Conservation (phyloP, 2,113 vertebrate species). For the Pogona vitticeps region DNA sequence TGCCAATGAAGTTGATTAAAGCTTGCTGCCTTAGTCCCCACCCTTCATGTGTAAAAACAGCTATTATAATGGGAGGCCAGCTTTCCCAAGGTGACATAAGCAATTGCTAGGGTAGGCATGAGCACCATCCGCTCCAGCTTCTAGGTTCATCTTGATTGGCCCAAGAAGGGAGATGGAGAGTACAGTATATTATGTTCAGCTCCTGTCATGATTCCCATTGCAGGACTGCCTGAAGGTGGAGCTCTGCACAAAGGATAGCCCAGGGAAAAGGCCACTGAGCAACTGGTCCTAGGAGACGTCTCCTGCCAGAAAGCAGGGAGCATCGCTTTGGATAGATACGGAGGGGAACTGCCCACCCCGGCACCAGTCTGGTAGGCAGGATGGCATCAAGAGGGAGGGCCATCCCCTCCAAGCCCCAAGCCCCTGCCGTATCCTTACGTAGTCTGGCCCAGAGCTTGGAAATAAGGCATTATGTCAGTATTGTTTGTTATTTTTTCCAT, state of each 20-base stretch:
- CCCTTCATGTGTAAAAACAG: background rate
- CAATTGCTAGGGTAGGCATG: background rate
- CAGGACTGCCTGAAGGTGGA: background rate
- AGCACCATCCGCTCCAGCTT: background rate
- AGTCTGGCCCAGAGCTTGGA: too few relatives aligned
- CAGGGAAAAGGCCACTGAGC: background rate
- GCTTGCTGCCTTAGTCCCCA: background rate
- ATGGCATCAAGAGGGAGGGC: too few relatives aligned
- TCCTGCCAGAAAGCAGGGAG: background rate
- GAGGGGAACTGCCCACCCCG: too few relatives aligned
- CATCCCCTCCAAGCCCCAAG: too few relatives aligned
- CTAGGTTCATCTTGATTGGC: background rate
- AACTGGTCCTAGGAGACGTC: background rate
- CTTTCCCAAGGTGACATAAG: background rate
- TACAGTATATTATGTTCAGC: background rate
- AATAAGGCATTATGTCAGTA: too few relatives aligned
- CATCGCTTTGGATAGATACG: too few relatives aligned
- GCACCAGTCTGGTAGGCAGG: too few relatives aligned
- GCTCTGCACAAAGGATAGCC: background rate
- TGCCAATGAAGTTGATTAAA: constrained; percentile 30
- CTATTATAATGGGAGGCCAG: background rate
- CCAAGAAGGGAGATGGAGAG: background rate
- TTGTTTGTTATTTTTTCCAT: too few relatives aligned
- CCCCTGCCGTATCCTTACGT: too few relatives aligned
- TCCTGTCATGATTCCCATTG: background rate